Evolutionary conservation across 2,797 vertebrate genomes (phyloP).

Genomic region (Prionace glauca): DNA sequence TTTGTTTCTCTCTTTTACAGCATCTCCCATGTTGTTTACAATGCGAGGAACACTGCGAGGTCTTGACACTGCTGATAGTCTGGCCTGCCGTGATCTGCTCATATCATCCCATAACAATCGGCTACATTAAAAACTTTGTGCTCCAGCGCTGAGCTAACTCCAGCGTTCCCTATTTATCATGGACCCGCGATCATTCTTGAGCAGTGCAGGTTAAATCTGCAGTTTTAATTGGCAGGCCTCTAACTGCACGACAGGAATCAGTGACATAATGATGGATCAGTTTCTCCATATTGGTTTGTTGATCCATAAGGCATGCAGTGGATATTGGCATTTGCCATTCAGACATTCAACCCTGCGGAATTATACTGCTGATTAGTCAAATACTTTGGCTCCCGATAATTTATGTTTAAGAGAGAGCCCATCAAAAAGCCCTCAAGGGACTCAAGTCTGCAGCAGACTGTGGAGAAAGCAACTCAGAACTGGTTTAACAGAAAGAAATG

Average conservation of each 20-base stretch:
- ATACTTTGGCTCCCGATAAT: constrained; percentile 73
- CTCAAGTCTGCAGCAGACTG: constrained; percentile 55
- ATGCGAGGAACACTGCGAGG: not conserved
- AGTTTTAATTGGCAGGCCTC: constrained; percentile 66
- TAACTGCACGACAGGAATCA: constrained; percentile 56
- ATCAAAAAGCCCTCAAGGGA: constrained; percentile 54
- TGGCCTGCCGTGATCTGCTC: not conserved
- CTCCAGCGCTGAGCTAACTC: constrained; percentile 34
- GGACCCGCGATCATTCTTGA: constrained; percentile 53
- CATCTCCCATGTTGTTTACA: not conserved
- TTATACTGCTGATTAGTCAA: constrained; percentile 80
- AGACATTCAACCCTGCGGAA: constrained; percentile 59
- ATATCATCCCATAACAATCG: not conserved
- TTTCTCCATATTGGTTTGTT: constrained; percentile 75
- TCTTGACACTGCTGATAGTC: not conserved
- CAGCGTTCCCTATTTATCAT: constrained; percentile 61
- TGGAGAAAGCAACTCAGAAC: constrained; percentile 53
- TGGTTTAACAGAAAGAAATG: constrained; percentile 54
- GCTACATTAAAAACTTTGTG: not conserved
- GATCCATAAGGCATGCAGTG: constrained; percentile 69
- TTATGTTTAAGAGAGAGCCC: constrained; percentile 69
- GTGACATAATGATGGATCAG: constrained; percentile 86
- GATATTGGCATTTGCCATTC: constrained; percentile 94
- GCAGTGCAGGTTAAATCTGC: constrained; percentile 56
- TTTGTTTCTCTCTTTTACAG: not conserved